phyloP scores from a whole-genome alignment of 2,113 vertebrate species.

The Lepisosteus osseus region DNA sequence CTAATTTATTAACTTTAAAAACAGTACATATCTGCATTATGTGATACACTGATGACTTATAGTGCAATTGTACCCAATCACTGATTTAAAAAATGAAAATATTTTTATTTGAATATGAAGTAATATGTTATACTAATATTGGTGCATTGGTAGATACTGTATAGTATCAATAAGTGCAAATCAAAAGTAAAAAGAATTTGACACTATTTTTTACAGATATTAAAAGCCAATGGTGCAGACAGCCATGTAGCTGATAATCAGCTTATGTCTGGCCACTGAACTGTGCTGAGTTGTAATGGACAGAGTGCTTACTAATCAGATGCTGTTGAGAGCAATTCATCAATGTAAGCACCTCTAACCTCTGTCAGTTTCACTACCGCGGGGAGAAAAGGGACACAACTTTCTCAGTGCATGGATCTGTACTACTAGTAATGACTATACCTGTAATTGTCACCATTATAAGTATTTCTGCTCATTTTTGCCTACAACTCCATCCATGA shows the following conservation, averaged over 20 bases:
- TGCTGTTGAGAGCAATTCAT: conserved; percentile 17
- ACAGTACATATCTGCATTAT: neutral
- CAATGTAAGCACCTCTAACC: conserved; percentile 8
- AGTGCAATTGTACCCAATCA: too few species aligned
- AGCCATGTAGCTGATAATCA: neutral
- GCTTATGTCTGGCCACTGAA: neutral
- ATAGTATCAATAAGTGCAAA: conserved; percentile 22
- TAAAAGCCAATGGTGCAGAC: conserved; percentile 10
- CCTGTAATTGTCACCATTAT: conserved; percentile 20
- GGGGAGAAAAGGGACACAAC: neutral
- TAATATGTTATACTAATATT: too few species aligned
- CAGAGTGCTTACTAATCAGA: conserved; percentile 16
- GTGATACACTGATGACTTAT: too few species aligned
- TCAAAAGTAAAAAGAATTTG: conserved; percentile 25
- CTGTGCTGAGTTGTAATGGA: neutral
- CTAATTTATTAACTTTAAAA: conserved; percentile 27
- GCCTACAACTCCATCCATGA: conserved; percentile 30
- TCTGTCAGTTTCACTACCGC: conserved; percentile 10
- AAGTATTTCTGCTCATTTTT: conserved; percentile 13
- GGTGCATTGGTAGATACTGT: too few species aligned
- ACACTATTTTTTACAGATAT: conserved; percentile 24
- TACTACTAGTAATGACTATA: conserved; percentile 31
- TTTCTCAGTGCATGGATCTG: conserved; percentile 17
- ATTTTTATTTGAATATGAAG: too few species aligned
- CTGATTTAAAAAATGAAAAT: too few species aligned